These are phyloP conservation scores for Ptychobarbus kaznakovi DNA, from an alignment of 2,797 vertebrate genomes.

Conservation along the genomic window DNA sequence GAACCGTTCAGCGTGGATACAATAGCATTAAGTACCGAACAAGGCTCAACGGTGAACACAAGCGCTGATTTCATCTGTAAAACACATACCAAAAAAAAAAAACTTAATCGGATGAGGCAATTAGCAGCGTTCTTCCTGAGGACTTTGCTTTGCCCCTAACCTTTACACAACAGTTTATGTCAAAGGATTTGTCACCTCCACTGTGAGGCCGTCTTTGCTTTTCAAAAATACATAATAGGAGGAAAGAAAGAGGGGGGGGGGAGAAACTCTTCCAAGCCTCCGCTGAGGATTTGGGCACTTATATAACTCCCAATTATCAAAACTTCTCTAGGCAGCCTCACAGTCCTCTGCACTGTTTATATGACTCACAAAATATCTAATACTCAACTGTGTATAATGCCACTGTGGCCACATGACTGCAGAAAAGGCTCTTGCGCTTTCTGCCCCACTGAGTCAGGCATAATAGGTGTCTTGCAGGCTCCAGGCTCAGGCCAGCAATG, in stretches of 20 bases:
- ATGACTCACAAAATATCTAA: conserved; percentile 83
- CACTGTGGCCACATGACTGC: conserved; percentile 85
- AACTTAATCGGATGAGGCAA: conserved; percentile 76
- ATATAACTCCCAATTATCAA: conserved; percentile 88
- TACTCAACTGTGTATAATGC: conserved; percentile 85
- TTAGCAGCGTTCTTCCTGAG: conserved; percentile 78
- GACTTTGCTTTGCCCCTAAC: conserved; percentile 80
- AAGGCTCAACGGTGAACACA: conserved; percentile 46
- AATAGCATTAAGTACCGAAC: conserved; percentile 53
- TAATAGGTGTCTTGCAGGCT: conserved; percentile 85
- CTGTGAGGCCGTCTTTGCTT: conserved; percentile 79
- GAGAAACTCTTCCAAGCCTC: conserved; percentile 72
- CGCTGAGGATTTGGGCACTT: conserved; percentile 84
- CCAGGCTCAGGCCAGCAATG: conserved; percentile 80
- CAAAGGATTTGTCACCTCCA: conserved; percentile 85
- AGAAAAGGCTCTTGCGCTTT: conserved; percentile 84
- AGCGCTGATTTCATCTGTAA: conserved; percentile 79
- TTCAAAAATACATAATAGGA: conserved; percentile 79
- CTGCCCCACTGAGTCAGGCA: conserved; percentile 84
- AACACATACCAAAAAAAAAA: conserved; percentile 66
- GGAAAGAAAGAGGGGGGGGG: conserved; percentile 49
- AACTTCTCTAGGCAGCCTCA: conserved; percentile 76
- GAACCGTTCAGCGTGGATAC: conserved; percentile 51
- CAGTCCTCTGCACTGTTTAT: conserved; percentile 79
- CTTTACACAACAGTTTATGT: conserved; percentile 82